These are phyloP conservation scores for Erpornis zantholeuca DNA, from an alignment of 2,113 vertebrate genomes.

Conservation along the genomic window DNA sequence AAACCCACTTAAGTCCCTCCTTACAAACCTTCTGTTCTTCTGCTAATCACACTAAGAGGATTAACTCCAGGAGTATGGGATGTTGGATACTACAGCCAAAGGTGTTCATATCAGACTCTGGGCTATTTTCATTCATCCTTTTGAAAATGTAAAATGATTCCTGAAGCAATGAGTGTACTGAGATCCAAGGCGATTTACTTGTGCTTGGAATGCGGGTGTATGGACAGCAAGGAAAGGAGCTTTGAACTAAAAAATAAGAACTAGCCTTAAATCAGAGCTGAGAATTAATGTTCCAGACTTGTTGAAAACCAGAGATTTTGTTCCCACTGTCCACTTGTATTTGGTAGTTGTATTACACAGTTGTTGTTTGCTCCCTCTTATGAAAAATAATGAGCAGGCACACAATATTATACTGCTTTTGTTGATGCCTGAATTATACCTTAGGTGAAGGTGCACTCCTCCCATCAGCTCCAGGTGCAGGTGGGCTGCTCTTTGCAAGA, in stretches of 20 bases:
- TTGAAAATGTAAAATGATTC: neutral
- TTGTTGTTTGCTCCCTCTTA: neutral
- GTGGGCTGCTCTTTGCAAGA: neutral
- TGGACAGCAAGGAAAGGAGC: neutral
- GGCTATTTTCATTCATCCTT: neutral
- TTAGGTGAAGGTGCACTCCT: neutral
- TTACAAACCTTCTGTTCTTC: conserved; percentile 46
- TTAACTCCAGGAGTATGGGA: neutral
- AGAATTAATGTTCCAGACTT: neutral
- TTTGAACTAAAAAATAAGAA: neutral
- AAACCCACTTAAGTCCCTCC: conserved; percentile 26
- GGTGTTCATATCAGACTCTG: neutral
- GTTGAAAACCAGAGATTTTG: neutral
- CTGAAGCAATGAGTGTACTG: neutral
- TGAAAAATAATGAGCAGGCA: neutral
- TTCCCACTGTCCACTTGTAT: neutral
- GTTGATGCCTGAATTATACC: neutral
- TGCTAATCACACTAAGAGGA: conserved; percentile 53
- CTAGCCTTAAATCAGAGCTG: neutral
- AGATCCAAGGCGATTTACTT: neutral
- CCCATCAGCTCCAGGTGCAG: neutral
- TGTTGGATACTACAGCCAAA: neutral
- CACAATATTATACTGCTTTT: neutral
- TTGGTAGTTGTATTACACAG: neutral
- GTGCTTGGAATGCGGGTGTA: neutral